Percentiles rank a stretch among this genome's conserved stretches.
Conservation (phyloP, 2,888 invertebrate species). For the Glyphotaelius pellucidus region DNA sequence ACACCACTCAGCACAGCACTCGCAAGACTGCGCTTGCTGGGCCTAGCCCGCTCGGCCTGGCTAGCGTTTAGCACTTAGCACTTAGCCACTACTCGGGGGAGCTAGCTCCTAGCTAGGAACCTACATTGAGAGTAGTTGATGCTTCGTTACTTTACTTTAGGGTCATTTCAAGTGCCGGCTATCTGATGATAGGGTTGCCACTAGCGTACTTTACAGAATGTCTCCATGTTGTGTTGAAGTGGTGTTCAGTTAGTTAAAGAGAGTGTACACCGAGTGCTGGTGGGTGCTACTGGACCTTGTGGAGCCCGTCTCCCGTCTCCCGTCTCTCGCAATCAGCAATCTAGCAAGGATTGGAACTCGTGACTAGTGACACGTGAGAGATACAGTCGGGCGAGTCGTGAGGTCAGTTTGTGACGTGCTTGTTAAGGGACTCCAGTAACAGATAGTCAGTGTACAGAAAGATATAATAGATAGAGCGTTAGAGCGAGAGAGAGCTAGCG, state of each 20-base stretch:
- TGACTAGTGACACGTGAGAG: conserved; percentile 20
- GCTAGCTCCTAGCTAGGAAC: not conserved
- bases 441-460: conserved; percentile 66
- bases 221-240: conserved; percentile 65
- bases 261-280: conserved; percentile 78
- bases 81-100: conserved; percentile 5
- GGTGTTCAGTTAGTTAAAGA: conserved; percentile 70
- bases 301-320: conserved; percentile 2
- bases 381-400: conserved; percentile 21
- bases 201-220: conserved; percentile 22
- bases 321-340: conserved; percentile 3
- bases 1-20: conserved; percentile 61
- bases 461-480: conserved; percentile 64
- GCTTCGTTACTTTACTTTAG: not conserved
- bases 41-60: not conserved
- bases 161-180: not conserved
- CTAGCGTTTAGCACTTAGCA: not conserved
- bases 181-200: not conserved
- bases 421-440: conserved; percentile 63
- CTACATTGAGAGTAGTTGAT: not conserved
- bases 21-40: conserved; percentile 4
- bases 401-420: conserved; percentile 55
- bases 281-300: conserved; percentile 77
- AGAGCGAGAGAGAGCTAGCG: conserved; percentile 66
- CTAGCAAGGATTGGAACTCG: conserved; percentile 3